phyloP scores from a whole-genome alignment of 2,888 invertebrate genomes.

The Gastracanthus pulcherrimus region DNA sequence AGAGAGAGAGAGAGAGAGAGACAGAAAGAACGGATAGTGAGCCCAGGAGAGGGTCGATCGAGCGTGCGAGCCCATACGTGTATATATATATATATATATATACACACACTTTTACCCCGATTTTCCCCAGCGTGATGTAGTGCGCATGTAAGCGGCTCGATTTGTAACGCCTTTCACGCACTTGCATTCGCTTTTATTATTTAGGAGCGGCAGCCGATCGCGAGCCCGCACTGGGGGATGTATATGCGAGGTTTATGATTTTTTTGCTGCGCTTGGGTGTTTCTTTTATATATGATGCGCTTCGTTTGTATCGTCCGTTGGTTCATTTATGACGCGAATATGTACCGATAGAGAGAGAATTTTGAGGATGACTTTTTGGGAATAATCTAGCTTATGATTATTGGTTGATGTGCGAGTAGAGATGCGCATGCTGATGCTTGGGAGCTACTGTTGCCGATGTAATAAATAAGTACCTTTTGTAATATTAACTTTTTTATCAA shows the following conservation, averaged over 20 bases:
- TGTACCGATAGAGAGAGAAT: too few species aligned
- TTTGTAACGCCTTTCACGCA: conserved; percentile 53
- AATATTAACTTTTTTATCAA: too few species aligned
- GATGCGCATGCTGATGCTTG: too few species aligned
- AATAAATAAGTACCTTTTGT: too few species aligned
- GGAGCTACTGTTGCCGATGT: too few species aligned
- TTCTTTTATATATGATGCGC: neutral
- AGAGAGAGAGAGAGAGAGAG: neutral
- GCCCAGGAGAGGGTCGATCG: conserved; percentile 6
- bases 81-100: neutral
- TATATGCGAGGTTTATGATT: neutral
- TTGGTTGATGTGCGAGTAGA: too few species aligned
- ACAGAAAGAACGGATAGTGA: too few species aligned
- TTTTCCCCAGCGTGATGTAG: conserved; percentile 48
- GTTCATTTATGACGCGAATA: neutral
- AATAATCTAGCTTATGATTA: too few species aligned
- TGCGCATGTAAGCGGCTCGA: conserved; percentile 56
- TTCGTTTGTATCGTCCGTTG: neutral
- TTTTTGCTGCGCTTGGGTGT: neutral
- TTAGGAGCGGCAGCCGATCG: neutral
- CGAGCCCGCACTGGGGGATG: conserved; percentile 51
- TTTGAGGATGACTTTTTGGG: too few species aligned
- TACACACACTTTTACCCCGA: conserved; percentile 31
- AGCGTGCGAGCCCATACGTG: too few species aligned
- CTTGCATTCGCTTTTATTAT: conserved; percentile 37